Evolutionary conservation across 2,113 vertebrate species (phyloP).

Genomic region (Hydropotes inermis): DNA sequence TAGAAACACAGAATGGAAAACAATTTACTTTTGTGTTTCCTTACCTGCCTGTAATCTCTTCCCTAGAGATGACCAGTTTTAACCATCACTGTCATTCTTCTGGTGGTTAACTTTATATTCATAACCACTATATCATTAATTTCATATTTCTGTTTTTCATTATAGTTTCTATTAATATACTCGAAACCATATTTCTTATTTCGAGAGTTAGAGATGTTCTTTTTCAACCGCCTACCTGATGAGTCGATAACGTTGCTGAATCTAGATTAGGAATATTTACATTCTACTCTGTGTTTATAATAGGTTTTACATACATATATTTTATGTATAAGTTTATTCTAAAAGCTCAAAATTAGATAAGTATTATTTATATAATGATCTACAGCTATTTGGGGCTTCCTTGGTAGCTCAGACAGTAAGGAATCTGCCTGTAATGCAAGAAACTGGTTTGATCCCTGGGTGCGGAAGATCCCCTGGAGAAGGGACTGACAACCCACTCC

Average conservation of each 20-base stretch:
- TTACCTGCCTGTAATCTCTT: neutral
- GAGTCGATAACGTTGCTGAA: neutral
- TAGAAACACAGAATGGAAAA: neutral
- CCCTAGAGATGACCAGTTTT: neutral
- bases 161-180: neutral
- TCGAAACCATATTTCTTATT: neutral
- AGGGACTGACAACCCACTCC: neutral
- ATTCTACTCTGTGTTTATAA: neutral
- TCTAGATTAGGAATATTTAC: neutral
- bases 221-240: neutral
- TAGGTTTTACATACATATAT: neutral
- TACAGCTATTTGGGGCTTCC: neutral
- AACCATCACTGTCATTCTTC: neutral
- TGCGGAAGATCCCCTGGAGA: neutral
- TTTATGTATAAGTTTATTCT: neutral
- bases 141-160: neutral
- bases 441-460: neutral
- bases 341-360: neutral
- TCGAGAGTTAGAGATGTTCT: neutral
- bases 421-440: neutral
- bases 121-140: neutral
- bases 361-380: neutral
- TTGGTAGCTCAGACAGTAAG: neutral
- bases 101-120: neutral
- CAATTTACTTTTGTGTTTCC: neutral